Base-by-base conservation (phyloP, 2,888 invertebrate genomes). In the Bellardia bayeri region DNA sequence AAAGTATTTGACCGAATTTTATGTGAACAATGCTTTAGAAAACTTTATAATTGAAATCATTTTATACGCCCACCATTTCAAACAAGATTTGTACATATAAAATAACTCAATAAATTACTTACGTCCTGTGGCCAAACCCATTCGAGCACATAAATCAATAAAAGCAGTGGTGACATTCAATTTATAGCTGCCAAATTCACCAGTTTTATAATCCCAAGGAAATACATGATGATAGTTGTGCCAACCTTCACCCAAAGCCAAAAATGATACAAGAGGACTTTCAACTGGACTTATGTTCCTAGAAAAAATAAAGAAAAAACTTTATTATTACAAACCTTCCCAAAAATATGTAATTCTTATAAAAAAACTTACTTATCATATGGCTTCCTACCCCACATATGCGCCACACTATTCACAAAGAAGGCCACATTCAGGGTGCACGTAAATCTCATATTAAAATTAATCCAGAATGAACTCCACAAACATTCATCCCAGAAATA, bases 351-450 rank as follows among this genome's bases (percentile, higher is more conserved):
- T 56, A 16, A 8, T 37, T 37, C 37, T 6, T 37, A 1, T 37
- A 1, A 61, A 82, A 9, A 37, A 11, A 93, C 94, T 93, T 92
- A 97, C 96, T 95, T 96, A 94, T 99, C 98, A 92, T 98, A 99
- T 0, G 99, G 98, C 91, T 96, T 96, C 90, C 96, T 96, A n/a
- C 98, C 98, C 95, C 97, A 98, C 95, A 98, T 95, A 92, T 99
- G 99, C 0, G 99, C 98, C 13, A 97, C 97, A 92, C 98, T 98
- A 93, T 99, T 99, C n/a, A 99, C 98, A 90, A 97, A 96, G 95
- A 97, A 99, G 1, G 99, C 99, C 89, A 97, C 97, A 94, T 99
- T 98, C 9, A 99, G 95, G 0, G 97, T 97, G 88, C 96, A 94
- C 78, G 96, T 96, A 94, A 98, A 99, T 71, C 99, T 95, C 89